Evolutionary conservation across 2,888 invertebrate genomes (phyloP), one percentile per base, ranked within the genome.

Genomic region (Bellardia pandia): DNA sequence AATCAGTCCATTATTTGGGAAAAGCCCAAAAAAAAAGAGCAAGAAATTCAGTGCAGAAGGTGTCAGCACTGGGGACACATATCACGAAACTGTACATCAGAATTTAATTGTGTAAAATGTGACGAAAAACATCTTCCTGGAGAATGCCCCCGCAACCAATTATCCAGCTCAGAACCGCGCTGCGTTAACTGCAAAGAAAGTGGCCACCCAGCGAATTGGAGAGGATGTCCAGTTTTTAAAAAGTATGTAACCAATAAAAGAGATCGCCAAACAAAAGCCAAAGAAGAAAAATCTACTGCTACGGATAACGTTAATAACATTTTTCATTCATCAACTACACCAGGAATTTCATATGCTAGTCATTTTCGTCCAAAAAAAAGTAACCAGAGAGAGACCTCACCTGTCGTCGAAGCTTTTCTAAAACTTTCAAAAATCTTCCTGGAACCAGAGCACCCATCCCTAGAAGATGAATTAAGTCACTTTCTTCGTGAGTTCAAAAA

Each of bases 161-260:
- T 9, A 11, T 11, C 45, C 8, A 11, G 11, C 3, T 33, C 74
- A 3, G 42, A 16, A 1, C 8, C 45, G 3, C 3, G 45, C 11
- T 64, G 75, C 14, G 51, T 76, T 3, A 76, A 62, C 8, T 76
- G 62, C 37, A 37, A 37, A 5, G 37, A 37, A 37, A 37, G 37
- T 37, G 75, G 75, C 13, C 76, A 76, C 23, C 62, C 76, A 40
- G 53, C 77, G 2, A 56, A 66, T 56, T 77, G 66, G 77, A 66
- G 66, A 23, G 66, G 77, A 2, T 77, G 66, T 51, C 8, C 53
- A 11, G 16, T 37, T 5, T 76, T 64, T 30, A 48, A 53, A 76
- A 76, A 37, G 13, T 76, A 64, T 76, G 13, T 76, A 23, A 7
- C n/a, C 8, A 48, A 48, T 3, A 45, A 42, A 62, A 37, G 16